These are phyloP conservation scores for Hydropsyche tenuis DNA, from an alignment of 1,140 invertebrate species.

Conservation along the genomic window DNA sequence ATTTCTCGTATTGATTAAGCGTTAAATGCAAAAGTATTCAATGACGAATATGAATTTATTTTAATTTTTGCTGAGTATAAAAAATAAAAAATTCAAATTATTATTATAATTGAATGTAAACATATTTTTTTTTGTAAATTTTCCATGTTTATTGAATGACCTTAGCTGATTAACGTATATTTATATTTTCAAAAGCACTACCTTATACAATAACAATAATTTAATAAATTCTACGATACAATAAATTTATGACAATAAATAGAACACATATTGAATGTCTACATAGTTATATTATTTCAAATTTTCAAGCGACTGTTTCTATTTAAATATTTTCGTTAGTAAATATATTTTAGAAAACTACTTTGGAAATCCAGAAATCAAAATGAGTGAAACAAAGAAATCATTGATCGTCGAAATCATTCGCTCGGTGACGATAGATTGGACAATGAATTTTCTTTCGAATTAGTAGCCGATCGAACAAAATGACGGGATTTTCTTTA, in stretches of 20 bases:
- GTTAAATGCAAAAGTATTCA: no score
- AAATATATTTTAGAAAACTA: no score
- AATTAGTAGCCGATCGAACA: not conserved
- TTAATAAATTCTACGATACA: constrained; percentile 28
- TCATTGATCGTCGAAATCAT: constrained; percentile 15
- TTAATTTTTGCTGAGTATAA: not conserved
- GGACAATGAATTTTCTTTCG: constrained; percentile 7
- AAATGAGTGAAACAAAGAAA: not conserved
- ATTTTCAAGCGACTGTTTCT: not conserved
- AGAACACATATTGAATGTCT: constrained; percentile 27
- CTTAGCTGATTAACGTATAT: not conserved
- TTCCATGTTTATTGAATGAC: not conserved
- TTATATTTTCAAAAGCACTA: not conserved
- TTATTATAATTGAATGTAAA: not conserved
- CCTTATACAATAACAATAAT: constrained; percentile 21
- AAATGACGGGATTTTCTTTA: not conserved
- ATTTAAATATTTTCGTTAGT: not conserved
- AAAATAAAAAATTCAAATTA: not conserved
- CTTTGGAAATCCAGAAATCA: not conserved
- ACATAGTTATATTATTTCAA: not conserved
- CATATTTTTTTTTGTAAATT: not conserved
- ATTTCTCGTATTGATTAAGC: no score
- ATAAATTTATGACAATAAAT: constrained; percentile 21
- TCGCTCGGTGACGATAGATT: constrained; percentile 3
- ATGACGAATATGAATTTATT: no score